Evolutionary conservation across 1,140 invertebrate genomes (phyloP), one percentile per base, ranked within the genome.

Genomic region (Nasonia vitripennis): DNA sequence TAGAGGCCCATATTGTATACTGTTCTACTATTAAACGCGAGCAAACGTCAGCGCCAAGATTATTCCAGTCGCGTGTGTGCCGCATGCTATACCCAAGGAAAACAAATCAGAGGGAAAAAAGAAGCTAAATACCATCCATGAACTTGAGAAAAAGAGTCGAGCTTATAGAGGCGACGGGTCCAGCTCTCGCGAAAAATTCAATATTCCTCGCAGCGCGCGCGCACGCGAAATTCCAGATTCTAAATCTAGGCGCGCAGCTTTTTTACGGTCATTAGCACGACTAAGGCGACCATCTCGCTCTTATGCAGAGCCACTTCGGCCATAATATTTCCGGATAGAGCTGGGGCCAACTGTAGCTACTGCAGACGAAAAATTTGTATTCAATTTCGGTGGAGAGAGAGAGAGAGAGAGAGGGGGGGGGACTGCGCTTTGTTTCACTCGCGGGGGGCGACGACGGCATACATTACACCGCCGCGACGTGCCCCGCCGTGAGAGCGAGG

Each of bases 221-320:
- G 27, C 23, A 34, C 74, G 27, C 23, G 12, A 41, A 45, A 20
- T 20, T 75, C 7, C 10, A 45, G 17, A 41, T 71, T 71, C 23
- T 14, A 17, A 45, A 45, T n/a, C 34, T 34, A 75, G 34, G 37
- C 37, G 31, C 14, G 20, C 74, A 55, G 45, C 45, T 73, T 71
- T 82, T 74, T 82, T 73, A 81, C 37, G 70, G 41, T 74, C 80
- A 81, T 81, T 81, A 81, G 80, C 62, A 41, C 3, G 51, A 27
- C 68, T 71, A 55, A 14, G 51, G 5, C 51, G 51, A 5, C 51
- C 51, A 3, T 55, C 6, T 55, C 51, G 51, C 17, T 5, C 11
- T 17, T 23, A 27, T 27, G n/a, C 11, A n/a, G 67, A 27, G 9
- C 20, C 23, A 70, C 5, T 71, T 71, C 27, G 23, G 23, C 27